Evolutionary conservation across 2,888 invertebrate genomes (phyloP), one percentile per base, ranked within the genome.

Genomic region (Blera fallax): DNA sequence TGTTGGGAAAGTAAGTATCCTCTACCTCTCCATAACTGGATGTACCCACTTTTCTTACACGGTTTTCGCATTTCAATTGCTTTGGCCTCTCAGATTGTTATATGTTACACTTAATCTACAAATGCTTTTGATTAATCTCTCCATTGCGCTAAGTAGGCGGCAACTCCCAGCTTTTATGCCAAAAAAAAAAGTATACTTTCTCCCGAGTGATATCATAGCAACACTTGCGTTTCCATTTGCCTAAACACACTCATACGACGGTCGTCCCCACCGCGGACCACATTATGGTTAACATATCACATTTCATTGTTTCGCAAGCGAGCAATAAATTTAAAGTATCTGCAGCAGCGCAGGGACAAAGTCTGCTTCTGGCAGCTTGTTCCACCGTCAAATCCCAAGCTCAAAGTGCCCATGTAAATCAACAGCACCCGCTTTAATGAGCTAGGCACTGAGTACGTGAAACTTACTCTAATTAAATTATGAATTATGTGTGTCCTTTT

Each of bases 391-490:
- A 81, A 70, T 76, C 70, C 56, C 40, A 52, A 18, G 70, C 27
- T 40, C 24, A 37, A 64, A 40, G 56, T 54, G 56, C 37, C 52
- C 48, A 45, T 50, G 84, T 79, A 80, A 79, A 79, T 84, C 79
- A 84, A 70, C 74, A 70, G 64, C 54, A 52, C 79, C 84, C 67
- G 74, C 80, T 70, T 64, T 84, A 84, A 84, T 84, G 74, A 80
- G 83, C 40, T 34, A 24, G 43, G 29, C 40, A 21, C 60, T 52
- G 56, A 62, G 74, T 85, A 85, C 76, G 76, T 87, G 83, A 77
- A 82, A 87, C 85, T 87, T 87, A 81, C 56, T 87, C 85, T 87
- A 87, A 87, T 87, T 87, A 87, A 87, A 87, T 87, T 87, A 87
- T 87, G 85, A 87, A 80, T 87, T 87, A 87, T 87, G 85, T 81